Percentiles rank a stretch among this genome's conserved stretches.
These are phyloP conservation scores for Notolabrus celidotus DNA, from an alignment of 2,797 vertebrate species.

Conservation along the genomic window DNA sequence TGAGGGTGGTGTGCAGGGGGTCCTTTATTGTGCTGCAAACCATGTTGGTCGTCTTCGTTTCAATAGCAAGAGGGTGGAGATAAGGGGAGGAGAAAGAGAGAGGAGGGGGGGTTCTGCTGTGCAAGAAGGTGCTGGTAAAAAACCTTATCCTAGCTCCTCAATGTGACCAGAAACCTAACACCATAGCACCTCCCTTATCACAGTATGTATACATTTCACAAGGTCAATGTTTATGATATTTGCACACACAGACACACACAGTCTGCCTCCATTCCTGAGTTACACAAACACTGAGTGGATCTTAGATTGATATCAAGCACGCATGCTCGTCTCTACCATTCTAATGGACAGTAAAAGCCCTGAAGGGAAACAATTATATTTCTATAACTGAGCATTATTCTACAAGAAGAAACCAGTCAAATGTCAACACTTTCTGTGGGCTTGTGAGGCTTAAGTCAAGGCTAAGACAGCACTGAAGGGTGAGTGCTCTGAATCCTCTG, in stretches of 20 bases:
- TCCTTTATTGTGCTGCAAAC: constrained; percentile 79
- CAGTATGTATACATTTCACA: constrained; percentile 77
- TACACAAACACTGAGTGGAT: constrained; percentile 56
- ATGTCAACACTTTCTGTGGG: constrained; percentile 35
- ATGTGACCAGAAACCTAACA: constrained; percentile 68
- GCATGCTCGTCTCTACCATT: constrained; percentile 26
- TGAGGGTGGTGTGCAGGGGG: constrained; percentile 70
- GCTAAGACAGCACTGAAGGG: constrained; percentile 61
- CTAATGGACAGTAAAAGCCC: neutral
- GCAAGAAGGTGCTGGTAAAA: constrained; percentile 73
- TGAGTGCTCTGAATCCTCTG: constrained; percentile 70
- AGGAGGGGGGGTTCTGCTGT: constrained; percentile 60
- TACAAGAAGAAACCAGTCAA: constrained; percentile 33
- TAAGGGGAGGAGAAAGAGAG: constrained; percentile 28
- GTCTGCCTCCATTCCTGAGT: constrained; percentile 34
- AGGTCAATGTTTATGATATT: constrained; percentile 78
- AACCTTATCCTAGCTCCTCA: constrained; percentile 75
- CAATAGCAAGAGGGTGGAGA: constrained; percentile 60
- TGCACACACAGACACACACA: constrained; percentile 49
- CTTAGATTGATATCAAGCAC: constrained; percentile 25
- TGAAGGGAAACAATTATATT: neutral
- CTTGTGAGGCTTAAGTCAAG: constrained; percentile 58
- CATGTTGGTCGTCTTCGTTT: constrained; percentile 76
- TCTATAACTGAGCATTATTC: neutral
- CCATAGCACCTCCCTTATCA: constrained; percentile 74